Conservation (phyloP, 2,888 invertebrate genomes). For the Acanthosoma haemorrhoidale region DNA sequence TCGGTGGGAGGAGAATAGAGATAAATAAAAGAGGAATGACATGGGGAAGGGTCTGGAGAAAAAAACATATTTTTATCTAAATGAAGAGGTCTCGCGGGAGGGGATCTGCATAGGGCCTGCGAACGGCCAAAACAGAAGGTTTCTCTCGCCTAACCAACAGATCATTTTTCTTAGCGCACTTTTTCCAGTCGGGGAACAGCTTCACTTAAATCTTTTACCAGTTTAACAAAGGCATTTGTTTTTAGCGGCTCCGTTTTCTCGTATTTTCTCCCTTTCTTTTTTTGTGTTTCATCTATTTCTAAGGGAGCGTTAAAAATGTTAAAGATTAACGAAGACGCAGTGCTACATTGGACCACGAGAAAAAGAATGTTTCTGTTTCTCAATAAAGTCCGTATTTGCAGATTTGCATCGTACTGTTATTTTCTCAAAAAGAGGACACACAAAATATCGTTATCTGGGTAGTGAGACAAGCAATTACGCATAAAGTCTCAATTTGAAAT, state of each 20-base stretch:
- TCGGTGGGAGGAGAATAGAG: conserved; percentile 1
- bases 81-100: background rate
- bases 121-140: conserved; percentile 2
- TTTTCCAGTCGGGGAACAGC: too few species aligned
- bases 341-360: too few species aligned
- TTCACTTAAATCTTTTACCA: conserved; percentile 8
- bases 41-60: conserved; percentile 2
- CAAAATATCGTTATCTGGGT: too few species aligned
- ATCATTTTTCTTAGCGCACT: background rate
- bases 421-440: too few species aligned
- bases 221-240: conserved; percentile 11
- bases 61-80: conserved; percentile 25
- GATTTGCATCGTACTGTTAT: too few species aligned
- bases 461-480: too few species aligned
- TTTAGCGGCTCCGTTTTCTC: background rate
- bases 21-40: conserved; percentile 17
- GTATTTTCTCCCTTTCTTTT: background rate
- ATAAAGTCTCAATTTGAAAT: too few species aligned
- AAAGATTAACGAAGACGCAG: too few species aligned
- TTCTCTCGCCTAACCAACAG: background rate
- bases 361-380: too few species aligned
- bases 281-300: too few species aligned
- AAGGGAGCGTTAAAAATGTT: too few species aligned
- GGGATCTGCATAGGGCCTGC: background rate
- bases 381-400: too few species aligned